Percentiles rank a stretch among this genome's conserved stretches.
Conservation (phyloP, 64 coral and sea anemone genomes). For the Pocillopora verrucosa region DNA sequence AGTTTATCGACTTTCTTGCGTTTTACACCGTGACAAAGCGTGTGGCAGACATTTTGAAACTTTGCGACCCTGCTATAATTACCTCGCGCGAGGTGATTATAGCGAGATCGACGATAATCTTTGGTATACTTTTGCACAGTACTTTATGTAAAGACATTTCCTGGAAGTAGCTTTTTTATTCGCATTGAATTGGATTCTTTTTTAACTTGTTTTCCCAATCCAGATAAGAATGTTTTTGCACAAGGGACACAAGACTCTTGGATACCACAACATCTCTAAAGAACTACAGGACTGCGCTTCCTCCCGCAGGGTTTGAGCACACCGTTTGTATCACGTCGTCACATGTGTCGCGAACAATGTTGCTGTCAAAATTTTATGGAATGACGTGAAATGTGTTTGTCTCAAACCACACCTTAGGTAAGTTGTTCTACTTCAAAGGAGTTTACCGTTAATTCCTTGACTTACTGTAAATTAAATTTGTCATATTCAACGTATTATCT, state of each 20-base stretch:
- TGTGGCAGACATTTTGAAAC: no score
- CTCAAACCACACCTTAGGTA: slow-evolving; percentile 73
- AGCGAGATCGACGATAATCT: no score
- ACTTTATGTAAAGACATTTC: neutral
- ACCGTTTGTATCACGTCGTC: slow-evolving; percentile 13
- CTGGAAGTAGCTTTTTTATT: neutral
- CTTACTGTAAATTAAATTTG: no score
- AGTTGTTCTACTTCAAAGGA: neutral
- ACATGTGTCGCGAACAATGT: slow-evolving; percentile 52
- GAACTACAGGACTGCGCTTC: slow-evolving; percentile 9
- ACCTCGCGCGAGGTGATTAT: no score
- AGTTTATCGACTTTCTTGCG: no score
- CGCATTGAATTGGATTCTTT: neutral
- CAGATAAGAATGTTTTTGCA: slow-evolving; percentile 53
- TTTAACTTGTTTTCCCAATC: neutral
- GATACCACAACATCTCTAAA: slow-evolving; percentile 54
- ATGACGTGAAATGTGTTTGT: slow-evolving; percentile 66
- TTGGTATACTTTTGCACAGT: no score
- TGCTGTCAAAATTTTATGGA: slow-evolving; percentile 59
- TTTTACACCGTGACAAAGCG: no score
- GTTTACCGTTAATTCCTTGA: no score
- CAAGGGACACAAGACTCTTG: slow-evolving; percentile 42
- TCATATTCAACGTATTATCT: no score
- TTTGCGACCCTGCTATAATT: no score
- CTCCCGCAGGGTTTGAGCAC: slow-evolving; percentile 12